Evolutionary conservation across 1,140 invertebrate genomes (phyloP).

Genomic region (Linepithema humile): DNA sequence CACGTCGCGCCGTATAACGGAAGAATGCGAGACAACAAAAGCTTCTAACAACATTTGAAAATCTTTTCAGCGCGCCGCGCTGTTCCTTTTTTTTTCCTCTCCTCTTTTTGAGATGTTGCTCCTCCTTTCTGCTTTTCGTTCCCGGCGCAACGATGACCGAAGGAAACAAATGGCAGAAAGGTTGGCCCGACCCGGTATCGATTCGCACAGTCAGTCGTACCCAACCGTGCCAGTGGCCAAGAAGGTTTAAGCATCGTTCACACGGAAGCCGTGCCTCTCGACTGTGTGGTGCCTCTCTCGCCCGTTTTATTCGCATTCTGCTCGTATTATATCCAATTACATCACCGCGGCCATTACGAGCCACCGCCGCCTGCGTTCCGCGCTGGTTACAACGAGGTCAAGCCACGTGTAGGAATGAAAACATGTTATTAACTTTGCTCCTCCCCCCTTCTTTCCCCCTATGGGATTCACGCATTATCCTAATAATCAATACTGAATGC

Average conservation of each 20-base stretch:
- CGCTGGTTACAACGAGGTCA: conserved; percentile 53
- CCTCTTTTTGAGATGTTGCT: background rate
- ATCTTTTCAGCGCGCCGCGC: conserved; percentile 13
- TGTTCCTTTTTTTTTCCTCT: background rate
- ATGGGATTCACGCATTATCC: background rate
- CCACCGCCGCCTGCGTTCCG: conserved; percentile 26
- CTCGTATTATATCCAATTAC: conserved; percentile 54
- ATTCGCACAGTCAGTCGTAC: conserved; percentile 71
- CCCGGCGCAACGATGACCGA: conserved; percentile 19
- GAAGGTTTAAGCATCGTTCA: conserved; percentile 34
- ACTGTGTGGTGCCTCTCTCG: background rate
- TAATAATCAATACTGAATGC: background rate
- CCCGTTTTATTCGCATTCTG: conserved; percentile 52
- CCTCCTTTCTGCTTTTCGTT: conserved; percentile 10
- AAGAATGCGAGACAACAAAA: conserved; percentile 22
- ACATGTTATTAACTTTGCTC: conserved; percentile 44
- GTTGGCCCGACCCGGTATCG: conserved; percentile 64
- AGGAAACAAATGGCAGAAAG: conserved; percentile 56
- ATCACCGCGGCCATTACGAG: conserved; percentile 45
- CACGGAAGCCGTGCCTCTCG: conserved; percentile 31
- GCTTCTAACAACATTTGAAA: conserved; percentile 41
- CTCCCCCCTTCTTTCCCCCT: too few relatives aligned
- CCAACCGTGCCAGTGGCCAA: conserved; percentile 65
- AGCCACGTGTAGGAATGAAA: conserved; percentile 25
- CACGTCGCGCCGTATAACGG: conserved; percentile 27